Conservation (phyloP, 2,113 vertebrate species). For the Paratilapia polleni region DNA sequence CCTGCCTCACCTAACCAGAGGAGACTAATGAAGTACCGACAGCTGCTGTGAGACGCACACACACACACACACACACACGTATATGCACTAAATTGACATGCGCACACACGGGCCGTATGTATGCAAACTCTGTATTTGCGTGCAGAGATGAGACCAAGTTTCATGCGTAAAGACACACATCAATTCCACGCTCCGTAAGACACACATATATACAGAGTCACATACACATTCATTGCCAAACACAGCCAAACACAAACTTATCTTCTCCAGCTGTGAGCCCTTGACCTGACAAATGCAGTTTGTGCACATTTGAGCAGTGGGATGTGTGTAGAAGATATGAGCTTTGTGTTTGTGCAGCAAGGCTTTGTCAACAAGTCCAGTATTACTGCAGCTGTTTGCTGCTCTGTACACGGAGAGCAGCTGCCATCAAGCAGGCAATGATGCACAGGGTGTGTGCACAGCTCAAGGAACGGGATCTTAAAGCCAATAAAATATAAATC, state of each 20-base stretch:
- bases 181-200: neutral
- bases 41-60: slow-evolving; percentile 39
- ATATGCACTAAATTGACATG: neutral
- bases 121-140: neutral
- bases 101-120: neutral
- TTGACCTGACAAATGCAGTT: slow-evolving; percentile 54
- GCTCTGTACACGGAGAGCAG: slow-evolving; percentile 35
- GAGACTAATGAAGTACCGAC: slow-evolving; percentile 60
- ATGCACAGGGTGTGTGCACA: slow-evolving; percentile 34
- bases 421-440: slow-evolving; percentile 16
- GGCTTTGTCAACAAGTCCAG: slow-evolving; percentile 63
- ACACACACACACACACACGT: neutral
- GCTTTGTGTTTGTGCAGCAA: slow-evolving; percentile 52
- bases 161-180: neutral
- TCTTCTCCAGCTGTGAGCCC: slow-evolving; percentile 25
- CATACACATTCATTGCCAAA: neutral
- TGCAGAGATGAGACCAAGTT: neutral
- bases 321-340: slow-evolving; percentile 49
- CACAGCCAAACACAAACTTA: slow-evolving; percentile 5
- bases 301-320: slow-evolving; percentile 27
- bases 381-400: slow-evolving; percentile 54
- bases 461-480: slow-evolving; percentile 41
- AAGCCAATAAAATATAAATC: slow-evolving; percentile 31
- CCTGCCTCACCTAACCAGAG: slow-evolving; percentile 57
- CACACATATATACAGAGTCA: neutral